Percentiles rank a stretch among this genome's conserved stretches.
Evolutionary conservation across 2,797 vertebrate genomes (phyloP).

Genomic region (Cottoperca gobio): DNA sequence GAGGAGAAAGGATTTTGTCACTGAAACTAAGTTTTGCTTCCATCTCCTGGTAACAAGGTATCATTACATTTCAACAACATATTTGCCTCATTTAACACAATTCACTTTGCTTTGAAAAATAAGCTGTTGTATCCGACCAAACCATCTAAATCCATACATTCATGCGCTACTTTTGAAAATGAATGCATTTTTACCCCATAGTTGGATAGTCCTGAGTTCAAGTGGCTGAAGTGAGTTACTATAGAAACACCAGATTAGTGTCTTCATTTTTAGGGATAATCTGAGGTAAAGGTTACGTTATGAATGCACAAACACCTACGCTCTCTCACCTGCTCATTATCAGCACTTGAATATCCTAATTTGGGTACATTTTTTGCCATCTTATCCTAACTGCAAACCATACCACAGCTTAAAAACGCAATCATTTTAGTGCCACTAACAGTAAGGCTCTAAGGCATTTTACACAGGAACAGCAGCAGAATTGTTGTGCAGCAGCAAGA

Average conservation of each 20-base stretch:
- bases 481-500: constrained; percentile 3
- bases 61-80: constrained; percentile 41
- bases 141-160: constrained; percentile 10
- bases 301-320: background rate
- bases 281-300: background rate
- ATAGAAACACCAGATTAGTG: constrained; percentile 13
- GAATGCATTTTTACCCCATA: background rate
- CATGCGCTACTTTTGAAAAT: background rate
- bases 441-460: constrained; percentile 10
- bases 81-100: background rate
- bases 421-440: constrained; percentile 4
- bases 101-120: background rate
- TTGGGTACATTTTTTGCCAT: background rate
- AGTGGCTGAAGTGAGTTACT: constrained; percentile 5
- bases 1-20: background rate
- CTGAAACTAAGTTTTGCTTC: constrained; percentile 60
- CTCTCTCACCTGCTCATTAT: background rate
- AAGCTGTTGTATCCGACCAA: background rate
- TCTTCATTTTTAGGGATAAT: background rate
- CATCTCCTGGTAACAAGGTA: constrained; percentile 68
- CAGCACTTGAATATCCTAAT: constrained; percentile 1
- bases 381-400: background rate
- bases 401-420: constrained; percentile 4
- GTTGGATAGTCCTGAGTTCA: background rate
- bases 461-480: constrained; percentile 13